Conservation (phyloP, 2,113 vertebrate genomes). For the Guaruba guarouba region DNA sequence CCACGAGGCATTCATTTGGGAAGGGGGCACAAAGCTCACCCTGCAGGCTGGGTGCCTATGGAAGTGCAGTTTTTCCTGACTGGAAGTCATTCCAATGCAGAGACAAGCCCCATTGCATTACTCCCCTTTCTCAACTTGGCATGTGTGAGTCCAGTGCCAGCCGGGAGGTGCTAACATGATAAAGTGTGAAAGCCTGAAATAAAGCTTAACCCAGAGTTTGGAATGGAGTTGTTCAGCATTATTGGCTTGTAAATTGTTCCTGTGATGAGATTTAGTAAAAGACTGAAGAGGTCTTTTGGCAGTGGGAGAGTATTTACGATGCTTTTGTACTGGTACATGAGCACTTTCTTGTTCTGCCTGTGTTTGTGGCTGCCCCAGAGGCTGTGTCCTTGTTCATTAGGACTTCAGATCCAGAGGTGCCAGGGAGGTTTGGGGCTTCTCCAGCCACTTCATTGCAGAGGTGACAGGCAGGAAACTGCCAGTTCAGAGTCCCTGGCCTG, state of each 20-base stretch:
- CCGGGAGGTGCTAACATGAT: background rate
- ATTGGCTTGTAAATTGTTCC: conserved; percentile 55
- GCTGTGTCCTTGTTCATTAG: background rate
- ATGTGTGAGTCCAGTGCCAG: background rate
- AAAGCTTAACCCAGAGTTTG: conserved; percentile 18
- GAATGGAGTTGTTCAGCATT: conserved; percentile 41
- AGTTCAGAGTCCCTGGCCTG: background rate
- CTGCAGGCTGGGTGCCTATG: background rate
- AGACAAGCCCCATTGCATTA: background rate
- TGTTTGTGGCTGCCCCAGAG: background rate
- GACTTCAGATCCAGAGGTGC: background rate
- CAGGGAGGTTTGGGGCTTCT: background rate
- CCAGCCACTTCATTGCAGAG: background rate
- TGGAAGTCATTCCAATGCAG: background rate
- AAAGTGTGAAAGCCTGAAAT: conserved; percentile 37
- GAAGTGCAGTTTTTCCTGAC: background rate
- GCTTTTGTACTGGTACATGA: background rate
- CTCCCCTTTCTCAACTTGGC: background rate
- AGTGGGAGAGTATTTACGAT: conserved; percentile 38
- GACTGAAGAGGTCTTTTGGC: conserved; percentile 37
- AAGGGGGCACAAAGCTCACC: background rate
- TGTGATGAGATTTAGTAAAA: conserved; percentile 50
- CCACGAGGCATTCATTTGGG: background rate
- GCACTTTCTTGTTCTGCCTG: background rate
- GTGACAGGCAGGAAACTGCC: background rate